Evolutionary conservation across 2,888 invertebrate species (phyloP).

Genomic region (Deroplatys truncata): DNA sequence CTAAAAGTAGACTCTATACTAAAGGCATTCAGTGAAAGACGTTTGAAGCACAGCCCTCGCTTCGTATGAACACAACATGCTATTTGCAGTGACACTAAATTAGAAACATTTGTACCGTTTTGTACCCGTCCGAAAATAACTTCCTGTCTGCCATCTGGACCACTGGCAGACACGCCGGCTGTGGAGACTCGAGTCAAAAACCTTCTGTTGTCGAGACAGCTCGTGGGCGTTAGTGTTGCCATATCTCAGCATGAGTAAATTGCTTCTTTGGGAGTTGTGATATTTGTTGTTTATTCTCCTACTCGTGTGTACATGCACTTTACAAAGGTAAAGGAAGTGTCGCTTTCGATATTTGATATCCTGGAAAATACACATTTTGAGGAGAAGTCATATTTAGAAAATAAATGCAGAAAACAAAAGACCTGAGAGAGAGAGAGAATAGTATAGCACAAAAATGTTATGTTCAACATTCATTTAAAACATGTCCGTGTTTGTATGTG

Average conservation of each 20-base stretch:
- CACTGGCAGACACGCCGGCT: neutral
- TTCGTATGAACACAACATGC: neutral
- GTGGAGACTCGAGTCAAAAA: neutral
- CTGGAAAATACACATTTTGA: no score
- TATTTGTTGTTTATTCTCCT: neutral
- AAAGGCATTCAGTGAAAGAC: neutral
- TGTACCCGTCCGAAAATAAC: neutral
- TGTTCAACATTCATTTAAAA: no score
- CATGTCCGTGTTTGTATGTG: no score
- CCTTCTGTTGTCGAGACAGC: neutral
- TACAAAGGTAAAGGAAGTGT: no score
- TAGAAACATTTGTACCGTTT: neutral
- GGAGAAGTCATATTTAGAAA: no score
- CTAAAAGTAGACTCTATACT: no score
- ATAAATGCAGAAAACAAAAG: no score
- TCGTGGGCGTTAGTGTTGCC: neutral
- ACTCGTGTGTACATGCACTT: no score
- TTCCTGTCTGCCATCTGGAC: neutral
- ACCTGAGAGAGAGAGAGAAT: no score
- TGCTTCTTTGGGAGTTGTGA: neutral
- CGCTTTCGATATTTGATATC: no score
- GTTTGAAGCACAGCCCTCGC: neutral
- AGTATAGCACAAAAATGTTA: no score
- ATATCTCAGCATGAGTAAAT: neutral
- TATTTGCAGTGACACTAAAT: neutral